Conservation (phyloP, 1,140 invertebrate genomes). For the Idris sp. region DNA sequence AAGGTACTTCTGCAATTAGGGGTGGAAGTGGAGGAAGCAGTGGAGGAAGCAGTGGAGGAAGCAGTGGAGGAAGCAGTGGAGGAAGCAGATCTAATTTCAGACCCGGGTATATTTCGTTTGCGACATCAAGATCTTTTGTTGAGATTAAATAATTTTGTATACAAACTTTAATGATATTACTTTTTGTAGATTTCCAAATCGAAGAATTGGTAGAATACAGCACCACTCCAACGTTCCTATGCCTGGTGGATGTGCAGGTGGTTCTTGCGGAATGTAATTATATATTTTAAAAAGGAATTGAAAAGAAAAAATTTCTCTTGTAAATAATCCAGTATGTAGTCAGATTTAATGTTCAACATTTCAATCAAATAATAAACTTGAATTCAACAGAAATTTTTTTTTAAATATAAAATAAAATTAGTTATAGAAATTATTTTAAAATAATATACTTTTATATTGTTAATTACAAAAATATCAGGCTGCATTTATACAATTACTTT, state of each 20-base stretch:
- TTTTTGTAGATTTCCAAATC: conserved; percentile 45
- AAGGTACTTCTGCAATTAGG: conserved; percentile 2
- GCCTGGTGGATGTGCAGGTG: conserved; percentile 44
- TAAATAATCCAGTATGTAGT: too few species aligned
- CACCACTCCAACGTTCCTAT: conserved; percentile 15
- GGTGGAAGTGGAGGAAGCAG: conserved; percentile 8
- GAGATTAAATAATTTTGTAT: conserved; percentile 12
- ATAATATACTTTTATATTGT: too few species aligned
- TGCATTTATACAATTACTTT: too few species aligned
- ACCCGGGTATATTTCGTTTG: conserved; percentile 13
- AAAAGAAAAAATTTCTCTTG: too few species aligned
- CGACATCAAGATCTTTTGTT: background rate
- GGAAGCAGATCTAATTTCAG: conserved; percentile 10
- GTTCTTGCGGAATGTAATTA: conserved; percentile 47
- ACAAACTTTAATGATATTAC: conserved; percentile 10
- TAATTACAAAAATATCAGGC: too few species aligned
- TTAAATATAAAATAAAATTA: too few species aligned
- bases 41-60: conserved; percentile 2
- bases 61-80: conserved; percentile 16
- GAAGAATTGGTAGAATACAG: conserved; percentile 52
- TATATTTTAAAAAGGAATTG: too few species aligned
- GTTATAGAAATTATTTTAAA: too few species aligned
- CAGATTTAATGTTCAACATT: too few species aligned
- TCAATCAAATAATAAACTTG: too few species aligned
- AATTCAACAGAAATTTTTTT: too few species aligned